Conservation (phyloP, 2,888 invertebrate species). For the Vanessa cardui region DNA sequence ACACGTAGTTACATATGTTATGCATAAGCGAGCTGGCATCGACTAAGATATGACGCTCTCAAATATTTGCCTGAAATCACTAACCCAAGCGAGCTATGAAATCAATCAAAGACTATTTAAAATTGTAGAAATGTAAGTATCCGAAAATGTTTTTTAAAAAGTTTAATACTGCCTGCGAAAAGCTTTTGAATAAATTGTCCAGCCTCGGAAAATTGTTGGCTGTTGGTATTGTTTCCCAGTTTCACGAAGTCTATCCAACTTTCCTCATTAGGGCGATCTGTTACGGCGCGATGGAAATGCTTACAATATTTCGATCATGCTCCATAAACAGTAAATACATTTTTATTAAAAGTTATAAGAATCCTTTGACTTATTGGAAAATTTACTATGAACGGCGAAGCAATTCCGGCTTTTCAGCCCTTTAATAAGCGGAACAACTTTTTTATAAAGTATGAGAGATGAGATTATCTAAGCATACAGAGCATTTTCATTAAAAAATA, state of each 20-base stretch:
- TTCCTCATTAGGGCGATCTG: slow-evolving; percentile 78
- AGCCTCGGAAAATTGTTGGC: slow-evolving; percentile 72
- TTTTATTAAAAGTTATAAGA: slow-evolving; percentile 39
- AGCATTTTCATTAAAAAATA: background rate
- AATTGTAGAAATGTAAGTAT: slow-evolving; percentile 53
- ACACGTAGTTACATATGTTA: slow-evolving; percentile 18
- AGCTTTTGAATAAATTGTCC: slow-evolving; percentile 78
- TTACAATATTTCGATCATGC: slow-evolving; percentile 53
- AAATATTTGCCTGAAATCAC: slow-evolving; percentile 26
- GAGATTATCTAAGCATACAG: slow-evolving; percentile 10
- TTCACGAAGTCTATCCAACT: slow-evolving; percentile 71
- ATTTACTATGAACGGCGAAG: background rate
- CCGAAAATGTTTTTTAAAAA: slow-evolving; percentile 57
- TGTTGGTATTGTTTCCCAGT: slow-evolving; percentile 71
- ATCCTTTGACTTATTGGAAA: background rate
- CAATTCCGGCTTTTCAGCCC: slow-evolving; percentile 4
- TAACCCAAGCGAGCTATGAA: background rate
- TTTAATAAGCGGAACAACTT: slow-evolving; percentile 4
- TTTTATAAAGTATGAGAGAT: background rate
- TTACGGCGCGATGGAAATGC: slow-evolving; percentile 59
- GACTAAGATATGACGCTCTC: slow-evolving; percentile 18
- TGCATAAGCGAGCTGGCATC: slow-evolving; percentile 18
- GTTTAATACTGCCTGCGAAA: slow-evolving; percentile 58
- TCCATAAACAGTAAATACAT: slow-evolving; percentile 43
- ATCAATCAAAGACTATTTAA: slow-evolving; percentile 41